Percentiles rank a stretch among this genome's conserved stretches.
These are phyloP conservation scores for Entomyzon cyanotis DNA, from an alignment of 2,113 vertebrate species.

Conservation along the genomic window DNA sequence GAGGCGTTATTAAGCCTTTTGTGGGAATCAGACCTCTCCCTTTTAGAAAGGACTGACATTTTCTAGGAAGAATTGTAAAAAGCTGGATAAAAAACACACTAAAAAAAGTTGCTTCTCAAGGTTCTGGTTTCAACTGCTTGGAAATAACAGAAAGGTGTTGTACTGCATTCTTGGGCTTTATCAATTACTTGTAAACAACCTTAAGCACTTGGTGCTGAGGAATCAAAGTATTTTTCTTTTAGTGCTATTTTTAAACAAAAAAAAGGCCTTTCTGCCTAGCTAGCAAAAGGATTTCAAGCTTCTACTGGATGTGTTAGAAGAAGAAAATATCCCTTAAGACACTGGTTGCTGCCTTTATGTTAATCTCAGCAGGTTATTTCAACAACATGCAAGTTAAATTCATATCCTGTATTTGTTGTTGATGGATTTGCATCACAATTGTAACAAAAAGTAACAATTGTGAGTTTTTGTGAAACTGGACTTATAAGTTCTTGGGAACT, in stretches of 20 bases:
- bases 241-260: background rate
- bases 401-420: background rate
- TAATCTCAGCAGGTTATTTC: background rate
- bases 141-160: background rate
- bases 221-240: background rate
- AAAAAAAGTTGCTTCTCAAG: background rate
- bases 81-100: background rate
- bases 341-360: background rate
- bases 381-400: background rate
- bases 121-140: background rate
- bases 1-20: background rate
- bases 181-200: background rate
- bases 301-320: background rate
- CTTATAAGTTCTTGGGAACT: background rate
- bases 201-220: background rate
- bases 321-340: background rate
- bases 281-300: background rate
- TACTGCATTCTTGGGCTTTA: background rate
- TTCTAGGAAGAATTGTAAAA: background rate
- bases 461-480: background rate
- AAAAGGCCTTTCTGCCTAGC: background rate
- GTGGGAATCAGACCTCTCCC: background rate
- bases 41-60: background rate
- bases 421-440: background rate
- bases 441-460: too few relatives aligned